A percentile compares a stretch with the other conserved stretches of the same genome.
Evolutionary conservation across 2,797 vertebrate species (phyloP).

Genomic region (Molossus molossus): DNA sequence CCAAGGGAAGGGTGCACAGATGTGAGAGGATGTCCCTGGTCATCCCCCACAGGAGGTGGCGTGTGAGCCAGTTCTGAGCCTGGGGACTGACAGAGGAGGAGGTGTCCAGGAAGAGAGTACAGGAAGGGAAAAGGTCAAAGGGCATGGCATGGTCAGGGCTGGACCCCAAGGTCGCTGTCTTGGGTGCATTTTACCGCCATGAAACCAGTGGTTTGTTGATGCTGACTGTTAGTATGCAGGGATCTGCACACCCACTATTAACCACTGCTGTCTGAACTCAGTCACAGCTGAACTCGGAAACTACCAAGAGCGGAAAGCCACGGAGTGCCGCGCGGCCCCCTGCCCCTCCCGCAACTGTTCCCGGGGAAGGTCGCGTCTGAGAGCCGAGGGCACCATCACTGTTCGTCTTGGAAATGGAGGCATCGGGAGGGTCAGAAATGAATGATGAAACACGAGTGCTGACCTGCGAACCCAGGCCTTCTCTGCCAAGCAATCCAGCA

Average conservation of each 20-base stretch:
- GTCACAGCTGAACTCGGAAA: neutral
- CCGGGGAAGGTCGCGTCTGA: neutral
- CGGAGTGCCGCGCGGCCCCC: neutral
- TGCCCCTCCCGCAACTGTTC: neutral
- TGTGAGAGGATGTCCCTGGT: neutral
- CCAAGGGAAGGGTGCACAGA: rapidly evolving
- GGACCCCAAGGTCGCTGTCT: neutral
- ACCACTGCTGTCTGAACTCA: neutral
- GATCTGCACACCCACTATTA: neutral
- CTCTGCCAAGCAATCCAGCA: neutral
- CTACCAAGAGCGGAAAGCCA: neutral
- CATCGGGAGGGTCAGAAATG: neutral
- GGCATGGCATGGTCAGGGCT: neutral
- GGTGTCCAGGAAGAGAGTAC: neutral
- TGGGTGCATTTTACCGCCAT: too few relatives aligned
- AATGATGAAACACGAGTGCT: neutral
- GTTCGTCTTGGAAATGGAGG: neutral
- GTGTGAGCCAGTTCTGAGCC: neutral
- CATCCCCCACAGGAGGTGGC: rapidly evolving
- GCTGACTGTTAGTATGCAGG: neutral
- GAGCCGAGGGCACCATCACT: neutral
- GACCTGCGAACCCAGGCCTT: neutral
- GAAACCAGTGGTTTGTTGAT: neutral
- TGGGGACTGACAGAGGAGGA: neutral
- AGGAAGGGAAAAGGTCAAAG: neutral